Percentiles rank a stretch among this genome's conserved stretches.
phyloP scores from a whole-genome alignment of 2,797 vertebrate species.

The Danio aesculapii region DNA sequence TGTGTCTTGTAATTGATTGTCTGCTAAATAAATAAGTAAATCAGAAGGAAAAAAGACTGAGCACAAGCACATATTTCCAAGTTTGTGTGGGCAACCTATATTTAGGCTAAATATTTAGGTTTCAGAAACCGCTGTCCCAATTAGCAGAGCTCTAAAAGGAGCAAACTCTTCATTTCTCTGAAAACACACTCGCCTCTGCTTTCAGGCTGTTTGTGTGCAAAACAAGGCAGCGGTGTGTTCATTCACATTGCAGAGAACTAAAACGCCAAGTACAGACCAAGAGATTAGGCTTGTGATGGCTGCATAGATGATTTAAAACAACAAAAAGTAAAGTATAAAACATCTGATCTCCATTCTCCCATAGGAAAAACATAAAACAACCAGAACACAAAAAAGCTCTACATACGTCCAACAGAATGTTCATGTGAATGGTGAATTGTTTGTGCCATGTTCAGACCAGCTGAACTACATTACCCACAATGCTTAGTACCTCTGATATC shows the following conservation, averaged over 20 bases:
- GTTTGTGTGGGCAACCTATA: background rate
- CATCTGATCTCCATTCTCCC: background rate
- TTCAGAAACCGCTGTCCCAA: background rate
- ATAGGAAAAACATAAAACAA: background rate
- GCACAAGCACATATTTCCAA: background rate
- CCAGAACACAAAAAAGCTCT: background rate
- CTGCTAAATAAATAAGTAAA: background rate
- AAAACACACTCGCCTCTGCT: background rate
- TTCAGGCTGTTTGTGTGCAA: background rate
- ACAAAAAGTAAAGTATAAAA: background rate
- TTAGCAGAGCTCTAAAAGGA: conserved; percentile 1
- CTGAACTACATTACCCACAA: conserved; percentile 52
- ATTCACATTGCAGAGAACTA: background rate
- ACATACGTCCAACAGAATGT: background rate
- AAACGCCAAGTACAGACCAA: no score
- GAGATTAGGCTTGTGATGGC: background rate
- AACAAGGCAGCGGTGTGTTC: background rate
- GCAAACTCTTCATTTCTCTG: background rate
- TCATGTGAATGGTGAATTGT: background rate
- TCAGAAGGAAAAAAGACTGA: background rate
- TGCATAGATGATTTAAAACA: background rate
- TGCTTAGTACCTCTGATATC: background rate
- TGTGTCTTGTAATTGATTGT: background rate
- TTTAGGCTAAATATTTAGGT: background rate
- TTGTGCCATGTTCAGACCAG: conserved; percentile 52